Base-by-base conservation (phyloP, 2,113 vertebrate genomes). In the Glaucomys volans region DNA sequence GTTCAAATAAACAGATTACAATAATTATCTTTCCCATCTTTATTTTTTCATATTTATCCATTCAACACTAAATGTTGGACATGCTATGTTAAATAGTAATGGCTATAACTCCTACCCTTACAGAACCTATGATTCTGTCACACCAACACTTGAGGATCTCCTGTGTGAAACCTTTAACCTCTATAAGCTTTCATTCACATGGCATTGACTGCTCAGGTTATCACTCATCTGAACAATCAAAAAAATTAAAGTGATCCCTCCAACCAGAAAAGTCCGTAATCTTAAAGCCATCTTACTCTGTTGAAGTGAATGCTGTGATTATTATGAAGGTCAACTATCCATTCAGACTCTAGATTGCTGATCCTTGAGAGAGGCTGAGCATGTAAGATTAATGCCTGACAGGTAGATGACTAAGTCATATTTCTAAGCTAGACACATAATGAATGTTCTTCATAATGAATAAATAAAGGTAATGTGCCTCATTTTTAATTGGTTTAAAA, bases 401-500 rank as follows among this genome's bases (percentile, higher is more conserved):
- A 75, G 77, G 9, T 28, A 80, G 18, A 69, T 84, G 75, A 50
- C 24, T 79, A 76, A 42, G n/a, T 30, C 79, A 72, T 18, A 32
- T 67, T 86, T 62, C 47, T 62, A 82, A 42, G 17, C 18, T 17
- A 69, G 2, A 14, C 0, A 35, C 35, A 52, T 30, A 83, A 79
- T 81, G 50, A 67, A 59, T 83, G 14, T 1, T 83, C 14, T 90
- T 95, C 82, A 80, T 59, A 83, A 90, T 89, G 24, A 10, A 12
- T 71, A 47, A 77, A 77, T 67, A 28, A 88, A 77, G 4, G 9
- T 42, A 76, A 59, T 40, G 4, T 71, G 5, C 4, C 14, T n/a
- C 44, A 80, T 74, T 94, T 87, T 90, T 95, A 59, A 54, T 87
- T 92, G 8, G 4, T 44, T 62, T 82, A 37, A 59, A 75, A 22